Base-by-base conservation (phyloP, 2,797 vertebrate species). In the Peromyscus eremicus region DNA sequence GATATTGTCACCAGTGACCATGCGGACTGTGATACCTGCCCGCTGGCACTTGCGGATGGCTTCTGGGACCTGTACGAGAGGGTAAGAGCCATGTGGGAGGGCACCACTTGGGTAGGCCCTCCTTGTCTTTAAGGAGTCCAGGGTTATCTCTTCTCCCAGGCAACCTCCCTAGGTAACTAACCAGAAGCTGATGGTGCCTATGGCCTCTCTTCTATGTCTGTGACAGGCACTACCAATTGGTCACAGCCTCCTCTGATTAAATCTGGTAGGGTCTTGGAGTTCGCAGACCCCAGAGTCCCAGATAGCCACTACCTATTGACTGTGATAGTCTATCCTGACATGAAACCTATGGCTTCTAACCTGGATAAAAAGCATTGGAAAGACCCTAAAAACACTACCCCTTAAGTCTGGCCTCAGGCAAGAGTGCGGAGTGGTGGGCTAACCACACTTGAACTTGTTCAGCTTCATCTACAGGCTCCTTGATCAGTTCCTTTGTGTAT, bases 1-100 rank as follows among this genome's bases (percentile, higher is more conserved):
- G 97, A 99, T 99, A 98, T 99, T 99, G 98, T 99, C 99, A 10
- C 99, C 99, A 0, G 99, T 99, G 95, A 99, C 99, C 99, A 99
- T 99, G 85, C 99, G 99, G 92, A 99, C 99, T 0, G 99, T 99
- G 98, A 99, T 99, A 95, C 99, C 99, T 1, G 99, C 99, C 29
- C 99, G 99, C 99, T 99, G 99, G 98, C 99, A 99, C 98, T 99
- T 99, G 97, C 97, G 98, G 98, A 99, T 99, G 98, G 99, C 99
- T 95, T 99, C 99, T 3, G 99, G 99, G 79, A 99, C 99, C 99
- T 99, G 96, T 43, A 64, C 0, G 10, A 66, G 46, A 73, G 34
- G 62, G 86, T 46, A 97, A 55, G 90, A 55, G 37, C 27, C 40
- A 68, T 86, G 94, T 21, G 19, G 62, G 46, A 55, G 13, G n/a